A percentile compares a stretch with the other conserved stretches of the same genome.
Conservation (phyloP, 2,888 invertebrate species). For the Seladonia tumulorum region DNA sequence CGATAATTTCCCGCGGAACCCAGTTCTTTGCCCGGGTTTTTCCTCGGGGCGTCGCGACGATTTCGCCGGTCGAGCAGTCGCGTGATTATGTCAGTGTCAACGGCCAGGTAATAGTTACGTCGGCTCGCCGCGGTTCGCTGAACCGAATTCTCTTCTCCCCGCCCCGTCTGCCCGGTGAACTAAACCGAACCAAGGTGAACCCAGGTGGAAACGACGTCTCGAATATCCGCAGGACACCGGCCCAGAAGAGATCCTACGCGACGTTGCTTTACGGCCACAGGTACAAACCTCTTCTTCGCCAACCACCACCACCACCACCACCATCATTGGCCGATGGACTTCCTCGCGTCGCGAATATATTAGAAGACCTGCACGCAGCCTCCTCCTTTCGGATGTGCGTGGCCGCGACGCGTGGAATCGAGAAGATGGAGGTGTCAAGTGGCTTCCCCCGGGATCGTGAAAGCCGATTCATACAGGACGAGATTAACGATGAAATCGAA, state of each 20-base stretch:
- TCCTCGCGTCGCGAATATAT: constrained; percentile 59
- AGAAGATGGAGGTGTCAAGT: constrained; percentile 52
- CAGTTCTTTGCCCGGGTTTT: no score
- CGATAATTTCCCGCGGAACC: no score
- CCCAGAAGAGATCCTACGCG: constrained; percentile 1
- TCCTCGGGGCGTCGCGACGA: constrained; percentile 44
- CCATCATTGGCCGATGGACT: constrained; percentile 47
- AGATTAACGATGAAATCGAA: constrained; percentile 46
- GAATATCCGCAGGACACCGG: constrained; percentile 46
- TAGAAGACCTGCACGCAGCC: constrained; percentile 30
- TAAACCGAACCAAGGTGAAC: constrained; percentile 64
- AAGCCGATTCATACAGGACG: constrained; percentile 33
- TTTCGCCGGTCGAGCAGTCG: constrained; percentile 67
- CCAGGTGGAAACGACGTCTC: constrained; percentile 68
- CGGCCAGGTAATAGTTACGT: constrained; percentile 67
- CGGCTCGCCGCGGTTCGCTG: constrained; percentile 74
- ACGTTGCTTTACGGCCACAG: constrained; percentile 59
- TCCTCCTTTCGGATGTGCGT: constrained; percentile 30
- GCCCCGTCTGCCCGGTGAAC: constrained; percentile 44
- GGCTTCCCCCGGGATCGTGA: constrained; percentile 42
- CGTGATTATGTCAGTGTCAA: constrained; percentile 82
- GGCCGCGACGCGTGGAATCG: constrained; percentile 37
- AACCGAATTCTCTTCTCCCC: constrained; percentile 78
- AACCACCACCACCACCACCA: constrained; percentile 18
- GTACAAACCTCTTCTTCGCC: background rate